Percentiles rank a stretch among this genome's conserved stretches.
Conservation (phyloP, 2,888 invertebrate species). For the Drosophila maculinotata region DNA sequence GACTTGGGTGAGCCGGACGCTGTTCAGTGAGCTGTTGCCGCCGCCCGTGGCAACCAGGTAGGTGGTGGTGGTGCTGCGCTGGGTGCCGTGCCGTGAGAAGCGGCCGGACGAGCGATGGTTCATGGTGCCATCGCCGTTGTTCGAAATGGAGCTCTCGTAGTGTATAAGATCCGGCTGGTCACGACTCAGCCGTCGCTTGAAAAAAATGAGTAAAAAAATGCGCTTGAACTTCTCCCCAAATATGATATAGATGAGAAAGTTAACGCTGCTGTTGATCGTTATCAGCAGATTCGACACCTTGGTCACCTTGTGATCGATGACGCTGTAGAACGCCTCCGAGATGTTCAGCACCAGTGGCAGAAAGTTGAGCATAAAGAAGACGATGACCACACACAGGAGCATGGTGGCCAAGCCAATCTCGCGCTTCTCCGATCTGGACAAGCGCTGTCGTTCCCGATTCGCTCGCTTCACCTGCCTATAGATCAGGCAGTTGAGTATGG, state of each 20-base stretch:
- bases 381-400: slow-evolving; percentile 96
- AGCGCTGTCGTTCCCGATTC: slow-evolving; percentile 94
- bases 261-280: slow-evolving; percentile 98
- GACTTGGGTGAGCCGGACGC: slow-evolving; percentile 81
- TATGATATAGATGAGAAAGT: slow-evolving; percentile 98
- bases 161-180: slow-evolving; percentile 91
- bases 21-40: slow-evolving; percentile 73
- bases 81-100: slow-evolving; percentile 86
- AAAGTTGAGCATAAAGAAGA: slow-evolving; percentile 97
- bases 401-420: slow-evolving; percentile 98
- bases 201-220: slow-evolving; percentile 92
- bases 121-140: slow-evolving; percentile 90
- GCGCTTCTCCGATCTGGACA: slow-evolving; percentile 94
- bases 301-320: slow-evolving; percentile 89
- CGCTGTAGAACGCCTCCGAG: slow-evolving; percentile 91
- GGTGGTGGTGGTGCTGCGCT: slow-evolving; percentile 83
- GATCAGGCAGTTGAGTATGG: slow-evolving; percentile 95
- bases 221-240: slow-evolving; percentile 98
- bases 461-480: slow-evolving; percentile 95
- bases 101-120: slow-evolving; percentile 87
- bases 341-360: slow-evolving; percentile 94
- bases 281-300: slow-evolving; percentile 96
- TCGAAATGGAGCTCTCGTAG: slow-evolving; percentile 93
- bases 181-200: slow-evolving; percentile 88
- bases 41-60: slow-evolving; percentile 71